Percentiles rank a stretch among this genome's conserved stretches.
These are phyloP conservation scores for Thereva nobilitata DNA, from an alignment of 2,888 invertebrate species.

Conservation along the genomic window DNA sequence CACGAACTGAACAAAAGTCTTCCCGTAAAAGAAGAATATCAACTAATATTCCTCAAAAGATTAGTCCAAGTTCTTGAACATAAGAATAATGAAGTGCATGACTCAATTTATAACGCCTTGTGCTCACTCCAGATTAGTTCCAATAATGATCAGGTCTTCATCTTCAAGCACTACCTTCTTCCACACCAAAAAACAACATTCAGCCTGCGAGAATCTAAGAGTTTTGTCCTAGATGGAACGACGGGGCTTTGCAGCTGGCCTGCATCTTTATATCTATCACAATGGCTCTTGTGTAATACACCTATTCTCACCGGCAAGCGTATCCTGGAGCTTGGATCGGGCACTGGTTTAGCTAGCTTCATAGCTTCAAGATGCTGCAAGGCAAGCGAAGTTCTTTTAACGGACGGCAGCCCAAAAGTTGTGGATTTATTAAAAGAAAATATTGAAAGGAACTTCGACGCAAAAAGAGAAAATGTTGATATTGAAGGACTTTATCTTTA, in stretches of 20 bases:
- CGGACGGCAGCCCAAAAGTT: slow-evolving; percentile 73
- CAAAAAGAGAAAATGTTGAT: not conserved
- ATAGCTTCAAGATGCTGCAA: slow-evolving; percentile 62
- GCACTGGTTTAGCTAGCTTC: slow-evolving; percentile 75
- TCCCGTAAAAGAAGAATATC: slow-evolving; percentile 68
- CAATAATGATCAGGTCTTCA: slow-evolving; percentile 46
- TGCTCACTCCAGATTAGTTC: slow-evolving; percentile 61
- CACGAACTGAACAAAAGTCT: slow-evolving; percentile 61
- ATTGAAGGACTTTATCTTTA: slow-evolving; percentile 6
- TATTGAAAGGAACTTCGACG: slow-evolving; percentile 63
- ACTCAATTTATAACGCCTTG: slow-evolving; percentile 66
- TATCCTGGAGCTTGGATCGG: slow-evolving; percentile 76
- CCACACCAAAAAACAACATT: slow-evolving; percentile 57
- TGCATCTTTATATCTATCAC: slow-evolving; percentile 72
- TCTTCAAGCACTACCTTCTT: slow-evolving; percentile 67
- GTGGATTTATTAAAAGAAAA: slow-evolving; percentile 67
- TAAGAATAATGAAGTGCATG: slow-evolving; percentile 63
- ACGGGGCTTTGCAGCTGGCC: slow-evolving; percentile 82
- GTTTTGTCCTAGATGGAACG: slow-evolving; percentile 75
- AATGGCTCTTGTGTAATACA: slow-evolving; percentile 69
- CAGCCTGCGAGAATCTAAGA: slow-evolving; percentile 70
- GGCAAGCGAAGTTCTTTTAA: slow-evolving; percentile 64
- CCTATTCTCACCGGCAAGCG: slow-evolving; percentile 61
- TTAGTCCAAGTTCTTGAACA: slow-evolving; percentile 65
- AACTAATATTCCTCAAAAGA: slow-evolving; percentile 68